phyloP scores from a whole-genome alignment of 2,888 invertebrate species.

The Drosophila subquinaria region DNA sequence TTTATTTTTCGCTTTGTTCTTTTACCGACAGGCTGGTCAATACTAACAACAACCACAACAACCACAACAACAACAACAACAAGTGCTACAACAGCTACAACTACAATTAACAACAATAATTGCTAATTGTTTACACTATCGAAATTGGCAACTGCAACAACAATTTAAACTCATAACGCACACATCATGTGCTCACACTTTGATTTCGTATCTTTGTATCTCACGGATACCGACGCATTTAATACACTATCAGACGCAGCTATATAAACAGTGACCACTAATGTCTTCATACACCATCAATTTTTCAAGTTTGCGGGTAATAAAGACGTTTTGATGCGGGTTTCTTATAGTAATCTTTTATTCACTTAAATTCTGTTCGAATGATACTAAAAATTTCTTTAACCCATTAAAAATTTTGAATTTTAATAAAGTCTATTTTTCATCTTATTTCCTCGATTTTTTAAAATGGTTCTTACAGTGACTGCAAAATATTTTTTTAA shows the following conservation, averaged over 20 bases:
- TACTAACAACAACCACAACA: constrained; percentile 18
- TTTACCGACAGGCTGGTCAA: constrained; percentile 46
- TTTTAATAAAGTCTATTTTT: no score
- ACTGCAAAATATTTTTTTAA: no score
- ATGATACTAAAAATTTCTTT: no score
- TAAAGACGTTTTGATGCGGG: no score
- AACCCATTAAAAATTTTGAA: no score
- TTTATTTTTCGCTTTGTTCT: constrained; percentile 57
- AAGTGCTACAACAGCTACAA: constrained; percentile 7
- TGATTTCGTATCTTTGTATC: constrained; percentile 14
- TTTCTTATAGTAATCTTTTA: no score
- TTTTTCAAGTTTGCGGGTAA: no score
- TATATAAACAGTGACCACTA: no score
- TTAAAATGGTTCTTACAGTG: no score
- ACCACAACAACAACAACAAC: constrained; percentile 22
- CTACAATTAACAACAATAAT: constrained; percentile 27
- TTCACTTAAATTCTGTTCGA: no score
- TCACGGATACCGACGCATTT: not conserved
- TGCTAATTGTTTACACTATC: constrained; percentile 45
- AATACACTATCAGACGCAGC: not conserved
- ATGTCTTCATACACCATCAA: no score
- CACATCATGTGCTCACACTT: constrained; percentile 14
- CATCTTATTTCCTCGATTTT: no score
- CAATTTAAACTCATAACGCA: constrained; percentile 2
- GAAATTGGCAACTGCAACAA: constrained; percentile 31